Evolutionary conservation across 2,888 invertebrate species (phyloP), one percentile per base, ranked within the genome.

Genomic region (Lepidocyrtinus sp.): DNA sequence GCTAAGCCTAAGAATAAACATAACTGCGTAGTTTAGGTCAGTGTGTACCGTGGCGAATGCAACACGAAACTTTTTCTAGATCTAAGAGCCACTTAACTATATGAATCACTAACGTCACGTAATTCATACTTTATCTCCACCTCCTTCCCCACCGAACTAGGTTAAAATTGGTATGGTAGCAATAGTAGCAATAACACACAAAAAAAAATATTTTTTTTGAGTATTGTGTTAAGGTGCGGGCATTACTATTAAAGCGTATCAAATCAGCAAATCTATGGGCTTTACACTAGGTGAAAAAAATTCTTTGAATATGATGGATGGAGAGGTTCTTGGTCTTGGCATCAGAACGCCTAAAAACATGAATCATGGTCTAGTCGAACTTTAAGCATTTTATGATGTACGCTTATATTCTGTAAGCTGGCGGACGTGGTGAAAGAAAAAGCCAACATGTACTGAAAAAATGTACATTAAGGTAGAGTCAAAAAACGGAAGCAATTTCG

Each of bases 401-500:
- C 22, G 21, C 59, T 59, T 22, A 59, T 59, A 21, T 59, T 50
- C 50, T 50, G 50, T 50, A 50, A n/a, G n/a, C n/a, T n/a, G n/a
- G n/a, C n/a, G n/a, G n/a, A n/a, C n/a, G n/a, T n/a, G n/a, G n/a
- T n/a, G 36, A 36, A 36, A 36, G 5, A 36, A 36, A 36, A 36
- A 12, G 36, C 36, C 36, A 36, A 12, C n/a, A n/a, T 36, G 12
- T 36, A 36, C 5, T 36, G 59, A 21, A 59, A 21, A 59, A 59
- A 5, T 59, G 2, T 21, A 59, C 59, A 59, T 50, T 50, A 50
- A 21, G n/a, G 59, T 45, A 15, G 22, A 36, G 67, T 27, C 21
- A 22, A 67, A n/a, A 45, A 67, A 70, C 61, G 70, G 74, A 75
- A 80, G 80, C 67, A 75, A 80, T 80, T 80, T 80, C 45, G 75